Conservation (phyloP, 2,888 invertebrate genomes). For the Pharmacophagus antenor region DNA sequence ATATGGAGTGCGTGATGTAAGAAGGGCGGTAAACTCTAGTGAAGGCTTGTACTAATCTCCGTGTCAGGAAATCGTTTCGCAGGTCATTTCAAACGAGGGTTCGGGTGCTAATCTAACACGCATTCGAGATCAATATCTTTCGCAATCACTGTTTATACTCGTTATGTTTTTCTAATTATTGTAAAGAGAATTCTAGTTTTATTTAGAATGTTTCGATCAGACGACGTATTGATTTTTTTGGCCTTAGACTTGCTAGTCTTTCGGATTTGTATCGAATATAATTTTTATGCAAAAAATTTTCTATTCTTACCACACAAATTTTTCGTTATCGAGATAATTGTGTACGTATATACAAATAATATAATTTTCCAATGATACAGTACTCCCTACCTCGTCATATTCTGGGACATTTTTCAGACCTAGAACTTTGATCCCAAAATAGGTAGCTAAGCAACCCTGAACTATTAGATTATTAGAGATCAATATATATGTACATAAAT, state of each 20-base stretch:
- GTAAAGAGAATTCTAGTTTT: not conserved
- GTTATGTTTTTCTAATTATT: not conserved
- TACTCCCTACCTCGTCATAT: no score
- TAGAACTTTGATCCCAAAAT: no score
- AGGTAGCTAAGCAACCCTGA: no score
- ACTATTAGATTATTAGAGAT: no score
- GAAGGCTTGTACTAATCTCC: conserved; percentile 81
- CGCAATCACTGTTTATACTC: conserved; percentile 61
- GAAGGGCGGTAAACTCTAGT: conserved; percentile 75
- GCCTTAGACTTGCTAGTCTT: not conserved
- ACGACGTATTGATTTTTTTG: not conserved
- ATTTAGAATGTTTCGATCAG: not conserved
- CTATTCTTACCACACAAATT: not conserved
- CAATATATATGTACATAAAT: no score
- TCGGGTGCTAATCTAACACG: conserved; percentile 67
- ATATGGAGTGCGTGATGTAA: conserved; percentile 78
- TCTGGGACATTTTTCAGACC: no score
- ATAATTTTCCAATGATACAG: not conserved
- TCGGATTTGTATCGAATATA: not conserved
- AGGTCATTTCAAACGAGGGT: conserved; percentile 78
- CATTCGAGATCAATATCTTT: conserved; percentile 72
- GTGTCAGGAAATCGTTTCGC: conserved; percentile 81
- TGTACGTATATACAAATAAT: not conserved
- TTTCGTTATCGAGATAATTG: not conserved
- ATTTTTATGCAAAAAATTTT: not conserved